Base-by-base conservation (phyloP, 2,888 invertebrate species). In the Quadriops clusia region DNA sequence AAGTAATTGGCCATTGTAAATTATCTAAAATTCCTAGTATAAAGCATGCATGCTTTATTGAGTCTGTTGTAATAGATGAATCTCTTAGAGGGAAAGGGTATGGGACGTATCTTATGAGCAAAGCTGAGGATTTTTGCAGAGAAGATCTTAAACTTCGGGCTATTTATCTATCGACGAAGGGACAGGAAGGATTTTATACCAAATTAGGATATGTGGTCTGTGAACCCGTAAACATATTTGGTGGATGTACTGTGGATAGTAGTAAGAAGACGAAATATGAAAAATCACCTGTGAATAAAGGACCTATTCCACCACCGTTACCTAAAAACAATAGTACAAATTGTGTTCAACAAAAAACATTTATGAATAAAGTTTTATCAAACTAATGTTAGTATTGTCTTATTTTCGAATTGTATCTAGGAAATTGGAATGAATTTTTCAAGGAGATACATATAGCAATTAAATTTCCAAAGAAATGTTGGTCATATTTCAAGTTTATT, bases 31-130 rank as follows among this genome's bases (percentile, higher is more conserved):
- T 86, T 50, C 77, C 80, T 2, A 70, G 71, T 45, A 70, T 77
- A 45, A 68, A 65, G 38, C 67, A 75, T 38, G 75, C 77, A 40
- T 83, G 84, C 58, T 82, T 83, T 51, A 65, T 87, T 32, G 84
- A 86, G 65, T 78, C 84, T 21, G 85, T 87, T 42, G 77, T 87
- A 9, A 84, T 87, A 49, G 70, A 71, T 42, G 74, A 71, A 56
- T 59, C 62, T 10, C 67, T 74, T 48, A 68, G 87, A 42, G 82
- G 83, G 7, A 72, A 74, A 58, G 85, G 82, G 43, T 67, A 81
- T 40, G 87, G 87, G 11, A 78, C 77, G 45, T 67, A 71, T 49
- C 63, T 87, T 20, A 78, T 87, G 77, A 67, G 62, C 34, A 70
- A 74, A 51, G 71, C 76, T 5, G 86, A 87, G 62, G 70, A 77